Percentiles rank a stretch among this genome's conserved stretches.
Evolutionary conservation across 2,797 vertebrate species (phyloP).

Genomic region (Perodicticus potto): DNA sequence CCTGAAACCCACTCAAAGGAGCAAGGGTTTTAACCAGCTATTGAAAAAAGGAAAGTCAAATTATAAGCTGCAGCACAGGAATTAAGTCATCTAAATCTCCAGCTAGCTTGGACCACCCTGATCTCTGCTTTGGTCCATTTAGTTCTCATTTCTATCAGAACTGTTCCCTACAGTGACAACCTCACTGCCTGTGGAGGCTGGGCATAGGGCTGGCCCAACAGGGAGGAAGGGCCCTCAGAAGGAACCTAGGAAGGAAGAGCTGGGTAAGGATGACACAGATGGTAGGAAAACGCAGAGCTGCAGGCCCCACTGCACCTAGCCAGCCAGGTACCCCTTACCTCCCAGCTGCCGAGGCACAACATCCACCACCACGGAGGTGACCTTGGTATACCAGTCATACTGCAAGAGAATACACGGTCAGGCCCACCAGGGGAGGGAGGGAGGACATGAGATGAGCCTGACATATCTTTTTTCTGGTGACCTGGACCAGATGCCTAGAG

Average conservation of each 20-base stretch:
- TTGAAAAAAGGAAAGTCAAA: neutral
- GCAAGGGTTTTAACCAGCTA: neutral
- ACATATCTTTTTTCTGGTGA: neutral
- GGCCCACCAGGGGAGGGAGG: neutral
- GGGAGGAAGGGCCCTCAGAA: neutral
- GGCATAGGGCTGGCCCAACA: neutral
- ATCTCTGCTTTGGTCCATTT: neutral
- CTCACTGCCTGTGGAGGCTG: neutral
- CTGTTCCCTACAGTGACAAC: neutral
- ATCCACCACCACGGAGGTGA: conserved; percentile 94
- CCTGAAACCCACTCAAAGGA: neutral
- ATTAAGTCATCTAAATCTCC: neutral
- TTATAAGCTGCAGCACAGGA: neutral
- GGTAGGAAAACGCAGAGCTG: neutral
- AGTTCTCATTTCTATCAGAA: neutral
- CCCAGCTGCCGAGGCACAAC: conserved; percentile 90
- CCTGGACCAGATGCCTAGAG: neutral
- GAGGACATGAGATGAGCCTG: neutral
- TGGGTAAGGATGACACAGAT: neutral
- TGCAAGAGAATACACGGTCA: conserved; percentile 83
- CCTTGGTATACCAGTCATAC: conserved; percentile 98
- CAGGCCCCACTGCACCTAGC: neutral
- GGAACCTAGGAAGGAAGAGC: neutral
- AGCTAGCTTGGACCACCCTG: neutral
- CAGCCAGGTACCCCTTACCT: conserved; percentile 87